A percentile compares a stretch with the other conserved stretches of the same genome.
Evolutionary conservation across 2,797 vertebrate genomes (phyloP).

Genomic region (Phylloscopus collybita): DNA sequence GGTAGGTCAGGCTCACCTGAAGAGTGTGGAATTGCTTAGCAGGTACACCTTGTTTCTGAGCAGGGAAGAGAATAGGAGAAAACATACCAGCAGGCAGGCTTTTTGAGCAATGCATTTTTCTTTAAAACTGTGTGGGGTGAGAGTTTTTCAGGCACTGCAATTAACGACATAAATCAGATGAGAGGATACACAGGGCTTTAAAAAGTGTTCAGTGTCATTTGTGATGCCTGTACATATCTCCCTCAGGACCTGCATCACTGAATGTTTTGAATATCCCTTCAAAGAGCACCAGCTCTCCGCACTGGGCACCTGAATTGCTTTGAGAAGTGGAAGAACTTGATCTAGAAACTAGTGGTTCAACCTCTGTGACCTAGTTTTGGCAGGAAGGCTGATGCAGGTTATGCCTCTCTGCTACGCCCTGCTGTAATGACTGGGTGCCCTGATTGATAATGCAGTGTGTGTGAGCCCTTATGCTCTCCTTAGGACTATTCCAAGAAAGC

Average conservation of each 20-base stretch:
- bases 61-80: background rate
- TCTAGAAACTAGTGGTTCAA: background rate
- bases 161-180: background rate
- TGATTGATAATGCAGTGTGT: background rate
- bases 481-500: background rate
- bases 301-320: background rate
- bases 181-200: background rate
- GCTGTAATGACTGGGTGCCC: background rate
- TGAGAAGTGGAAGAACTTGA: background rate
- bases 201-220: background rate
- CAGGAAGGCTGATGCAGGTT: background rate
- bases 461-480: background rate
- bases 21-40: background rate
- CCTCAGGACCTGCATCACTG: accelerated
- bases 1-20: background rate
- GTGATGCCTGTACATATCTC: background rate
- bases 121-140: background rate
- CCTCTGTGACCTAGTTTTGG: background rate
- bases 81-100: background rate
- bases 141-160: background rate
- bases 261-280: background rate
- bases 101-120: background rate
- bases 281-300: background rate
- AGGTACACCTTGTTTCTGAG: background rate
- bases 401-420: background rate